Conservation (phyloP, 1,140 invertebrate genomes). For the Drosophila sp. region DNA sequence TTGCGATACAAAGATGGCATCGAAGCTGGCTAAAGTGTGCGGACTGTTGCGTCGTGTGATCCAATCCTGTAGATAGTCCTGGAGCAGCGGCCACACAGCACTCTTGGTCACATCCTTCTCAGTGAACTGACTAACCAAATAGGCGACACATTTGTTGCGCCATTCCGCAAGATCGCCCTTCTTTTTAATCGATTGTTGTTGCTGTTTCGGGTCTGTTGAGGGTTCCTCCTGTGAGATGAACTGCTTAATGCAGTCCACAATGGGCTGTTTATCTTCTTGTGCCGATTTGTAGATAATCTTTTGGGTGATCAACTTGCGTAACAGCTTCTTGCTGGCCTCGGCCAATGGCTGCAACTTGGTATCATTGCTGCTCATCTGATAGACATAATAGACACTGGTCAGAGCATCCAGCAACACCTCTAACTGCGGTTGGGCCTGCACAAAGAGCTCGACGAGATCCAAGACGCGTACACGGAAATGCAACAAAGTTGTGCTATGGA, state of each 20-base stretch:
- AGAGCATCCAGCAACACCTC: slow-evolving; percentile 43
- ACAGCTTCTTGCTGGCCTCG: slow-evolving; percentile 52
- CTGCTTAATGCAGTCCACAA: slow-evolving; percentile 48
- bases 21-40: slow-evolving; percentile 45
- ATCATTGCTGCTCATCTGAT: background rate
- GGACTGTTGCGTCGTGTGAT: slow-evolving; percentile 28
- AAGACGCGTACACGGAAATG: slow-evolving; percentile 64
- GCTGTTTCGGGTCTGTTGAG: background rate
- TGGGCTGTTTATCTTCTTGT: slow-evolving; percentile 3
- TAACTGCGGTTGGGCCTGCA: slow-evolving; percentile 29
- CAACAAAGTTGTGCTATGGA: slow-evolving; percentile 50
- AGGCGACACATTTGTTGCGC: slow-evolving; percentile 58
- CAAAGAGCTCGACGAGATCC: slow-evolving; percentile 54
- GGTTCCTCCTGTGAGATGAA: slow-evolving; percentile 26
- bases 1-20: slow-evolving; percentile 31
- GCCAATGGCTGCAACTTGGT: slow-evolving; percentile 40
- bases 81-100: slow-evolving; percentile 38
- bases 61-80: slow-evolving; percentile 37
- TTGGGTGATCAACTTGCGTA: slow-evolving; percentile 39
- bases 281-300: slow-evolving; percentile 7
- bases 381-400: slow-evolving; percentile 40
- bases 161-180: slow-evolving; percentile 23
- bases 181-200: slow-evolving; percentile 8
- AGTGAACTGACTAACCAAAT: slow-evolving; percentile 44
- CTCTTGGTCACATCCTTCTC: slow-evolving; percentile 3